A percentile compares a stretch with the other conserved stretches of the same genome.
These are phyloP conservation scores for Drosophila fuyamai DNA, from an alignment of 1,140 invertebrate genomes.

Conservation along the genomic window DNA sequence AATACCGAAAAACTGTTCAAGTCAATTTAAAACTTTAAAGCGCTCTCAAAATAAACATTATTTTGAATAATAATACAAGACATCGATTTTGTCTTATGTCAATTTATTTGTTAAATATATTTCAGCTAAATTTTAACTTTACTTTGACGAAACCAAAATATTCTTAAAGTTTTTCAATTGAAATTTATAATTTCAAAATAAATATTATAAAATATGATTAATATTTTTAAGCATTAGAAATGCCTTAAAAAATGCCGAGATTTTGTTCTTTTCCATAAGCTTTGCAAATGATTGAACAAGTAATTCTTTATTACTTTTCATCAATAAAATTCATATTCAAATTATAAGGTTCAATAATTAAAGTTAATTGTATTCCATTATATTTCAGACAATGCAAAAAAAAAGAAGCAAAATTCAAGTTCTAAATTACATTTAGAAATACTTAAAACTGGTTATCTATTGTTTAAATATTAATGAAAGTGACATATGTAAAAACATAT, in stretches of 20 bases:
- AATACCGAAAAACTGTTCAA: not conserved
- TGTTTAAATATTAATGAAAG: not conserved
- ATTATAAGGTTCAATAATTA: not conserved
- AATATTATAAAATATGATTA: no score
- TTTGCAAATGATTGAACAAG: not conserved
- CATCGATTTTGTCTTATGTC: no score
- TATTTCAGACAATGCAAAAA: not conserved
- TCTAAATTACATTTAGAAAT: not conserved
- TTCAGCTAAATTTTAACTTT: no score
- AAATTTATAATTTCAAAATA: no score
- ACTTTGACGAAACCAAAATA: no score
- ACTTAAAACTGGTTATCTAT: not conserved
- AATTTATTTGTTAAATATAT: no score
- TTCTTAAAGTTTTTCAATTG: no score
- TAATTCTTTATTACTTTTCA: not conserved
- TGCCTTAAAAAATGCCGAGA: no score
- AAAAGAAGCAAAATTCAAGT: no score
- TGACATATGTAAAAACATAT: conserved; percentile 5
- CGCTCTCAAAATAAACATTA: no score
- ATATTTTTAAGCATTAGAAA: no score
- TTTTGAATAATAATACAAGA: no score
- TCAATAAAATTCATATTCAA: not conserved
- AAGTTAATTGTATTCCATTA: not conserved
- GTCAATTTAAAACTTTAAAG: not conserved
- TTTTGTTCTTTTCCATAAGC: not conserved